Percentiles rank a stretch among this genome's conserved stretches.
phyloP scores from a whole-genome alignment of 1,140 invertebrate genomes.

The Grapholita molesta region DNA sequence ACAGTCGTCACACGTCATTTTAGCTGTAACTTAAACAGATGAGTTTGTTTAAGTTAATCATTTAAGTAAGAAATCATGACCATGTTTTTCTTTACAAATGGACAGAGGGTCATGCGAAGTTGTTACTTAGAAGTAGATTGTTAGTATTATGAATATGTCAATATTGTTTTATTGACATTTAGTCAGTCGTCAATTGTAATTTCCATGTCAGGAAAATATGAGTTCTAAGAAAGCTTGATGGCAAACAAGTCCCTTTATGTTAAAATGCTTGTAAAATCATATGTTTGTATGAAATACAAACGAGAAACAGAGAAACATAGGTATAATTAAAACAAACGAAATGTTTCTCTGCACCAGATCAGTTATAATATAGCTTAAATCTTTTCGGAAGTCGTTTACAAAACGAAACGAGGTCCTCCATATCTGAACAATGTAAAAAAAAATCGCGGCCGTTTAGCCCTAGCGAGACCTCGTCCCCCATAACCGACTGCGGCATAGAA shows the following conservation, averaged over 20 bases:
- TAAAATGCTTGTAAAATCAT: no score
- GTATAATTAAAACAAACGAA: no score
- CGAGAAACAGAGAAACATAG: no score
- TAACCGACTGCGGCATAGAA: background rate
- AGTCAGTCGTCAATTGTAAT: background rate
- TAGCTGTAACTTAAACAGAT: background rate
- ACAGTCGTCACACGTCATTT: background rate
- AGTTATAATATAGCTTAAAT: background rate
- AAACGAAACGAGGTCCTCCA: background rate
- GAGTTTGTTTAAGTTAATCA: background rate
- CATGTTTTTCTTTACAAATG: background rate
- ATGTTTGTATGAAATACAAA: no score
- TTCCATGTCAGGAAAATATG: background rate
- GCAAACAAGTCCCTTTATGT: no score
- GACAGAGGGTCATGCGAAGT: background rate
- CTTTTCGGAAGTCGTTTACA: background rate
- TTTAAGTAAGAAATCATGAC: background rate
- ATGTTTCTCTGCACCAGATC: no score
- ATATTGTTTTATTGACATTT: background rate
- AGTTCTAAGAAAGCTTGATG: background rate
- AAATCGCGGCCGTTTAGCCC: background rate
- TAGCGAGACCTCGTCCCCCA: background rate
- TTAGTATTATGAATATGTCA: background rate
- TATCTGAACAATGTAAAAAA: background rate
- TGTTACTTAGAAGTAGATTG: background rate